Base-by-base conservation (phyloP, 2,888 invertebrate genomes). In the Drepana falcataria region DNA sequence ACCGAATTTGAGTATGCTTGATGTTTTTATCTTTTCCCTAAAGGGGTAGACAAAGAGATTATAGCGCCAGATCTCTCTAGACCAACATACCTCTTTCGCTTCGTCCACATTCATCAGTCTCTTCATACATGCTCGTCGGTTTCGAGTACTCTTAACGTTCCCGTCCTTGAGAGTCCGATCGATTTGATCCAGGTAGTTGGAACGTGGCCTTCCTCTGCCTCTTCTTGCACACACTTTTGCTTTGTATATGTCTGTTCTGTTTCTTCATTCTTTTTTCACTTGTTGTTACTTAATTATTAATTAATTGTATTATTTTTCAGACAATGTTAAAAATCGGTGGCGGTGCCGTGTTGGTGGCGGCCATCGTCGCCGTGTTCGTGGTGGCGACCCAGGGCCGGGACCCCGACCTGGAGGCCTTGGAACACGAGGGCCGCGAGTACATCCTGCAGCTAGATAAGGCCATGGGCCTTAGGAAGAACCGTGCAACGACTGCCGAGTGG, bases 401-500 rank as follows among this genome's bases (percentile, higher is more conserved):
- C 53, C 90, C 91, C 0, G 90, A 90, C 64, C 72, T 92, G 48
- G 90, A 93, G 64, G 92, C 92, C 0, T 80, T 91, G 64, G 92
- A 94, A 58, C 88, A 89, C 3, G 91, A 91, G 59, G 95, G 94
- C 1, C 83, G 91, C 44, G 92, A 93, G 63, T 93, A 94, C 69
- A 88, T 96, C 63, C 68, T 91, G 54, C 91, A 93, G 57, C 74
- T 95, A 37, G 94, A 95, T 74, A 89, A 87, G 52, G 92, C 93
- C 56, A 83, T 92, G n/a, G 93, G 93, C 0, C 67, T 83, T 52
- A 91, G 93, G 69, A 91, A 88, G 59, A 94, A 95, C 71, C 83
- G 89, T n/a, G 92, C 91, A 3, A 89, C 92, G 0, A 64, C 93
- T 2, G 94, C 95, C 0, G 92, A 93, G 56, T 96, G 96, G 96